Evolutionary conservation across 2,113 vertebrate species (phyloP).

Genomic region (Rhabdornis inornatus): DNA sequence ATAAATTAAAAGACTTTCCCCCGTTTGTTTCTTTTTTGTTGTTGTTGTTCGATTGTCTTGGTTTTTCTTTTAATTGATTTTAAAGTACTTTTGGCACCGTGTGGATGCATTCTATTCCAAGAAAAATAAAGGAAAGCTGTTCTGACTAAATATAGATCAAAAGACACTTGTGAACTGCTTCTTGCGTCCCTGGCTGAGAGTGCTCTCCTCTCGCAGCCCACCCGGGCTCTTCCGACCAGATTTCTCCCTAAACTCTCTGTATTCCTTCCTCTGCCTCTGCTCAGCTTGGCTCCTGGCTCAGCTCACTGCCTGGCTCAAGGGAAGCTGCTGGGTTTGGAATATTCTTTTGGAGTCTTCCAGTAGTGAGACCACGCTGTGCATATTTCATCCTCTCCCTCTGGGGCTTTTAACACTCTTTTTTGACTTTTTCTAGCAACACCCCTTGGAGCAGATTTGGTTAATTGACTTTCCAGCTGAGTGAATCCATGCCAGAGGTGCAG

Average conservation of each 20-base stretch:
- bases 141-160: constrained; percentile 34
- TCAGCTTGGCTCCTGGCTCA: not conserved
- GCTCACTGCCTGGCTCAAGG: not conserved
- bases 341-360: not conserved
- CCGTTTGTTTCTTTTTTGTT: not conserved
- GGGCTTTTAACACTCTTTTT: not conserved
- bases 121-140: constrained; percentile 24
- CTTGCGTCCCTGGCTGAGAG: not conserved
- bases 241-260: not conserved
- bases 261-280: not conserved
- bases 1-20: constrained; percentile 30
- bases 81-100: not conserved
- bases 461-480: not conserved
- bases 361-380: fast-evolving
- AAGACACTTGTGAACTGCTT: not conserved
- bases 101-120: not conserved
- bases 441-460: not conserved
- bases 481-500: not conserved
- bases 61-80: not conserved
- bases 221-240: not conserved
- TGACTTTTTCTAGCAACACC: not conserved
- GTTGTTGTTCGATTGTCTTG: no score
- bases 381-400: not conserved
- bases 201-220: not conserved
- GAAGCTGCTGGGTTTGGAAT: not conserved